A percentile compares a stretch with the other conserved stretches of the same genome.
Evolutionary conservation across 2,888 invertebrate genomes (phyloP).

Genomic region (Apodemia zela): DNA sequence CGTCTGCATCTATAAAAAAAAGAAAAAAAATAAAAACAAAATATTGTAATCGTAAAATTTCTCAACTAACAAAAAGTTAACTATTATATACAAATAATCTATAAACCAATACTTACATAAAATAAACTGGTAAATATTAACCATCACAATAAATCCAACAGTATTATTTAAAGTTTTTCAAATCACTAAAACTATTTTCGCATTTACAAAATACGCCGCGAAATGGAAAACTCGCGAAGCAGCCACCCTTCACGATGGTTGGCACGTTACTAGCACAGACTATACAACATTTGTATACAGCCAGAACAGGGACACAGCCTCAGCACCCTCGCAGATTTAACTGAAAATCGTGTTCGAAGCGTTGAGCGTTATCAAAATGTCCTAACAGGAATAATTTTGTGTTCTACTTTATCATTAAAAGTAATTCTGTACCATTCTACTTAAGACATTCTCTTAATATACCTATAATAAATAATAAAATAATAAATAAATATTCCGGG

Average conservation of each 20-base stretch:
- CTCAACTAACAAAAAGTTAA: no score
- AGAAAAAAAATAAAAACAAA: no score
- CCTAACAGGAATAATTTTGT: neutral
- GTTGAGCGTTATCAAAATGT: neutral
- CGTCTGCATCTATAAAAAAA: no score
- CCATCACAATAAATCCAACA: neutral
- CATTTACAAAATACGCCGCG: neutral
- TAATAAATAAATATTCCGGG: no score
- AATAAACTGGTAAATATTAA: neutral
- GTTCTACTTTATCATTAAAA: neutral
- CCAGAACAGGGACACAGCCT: neutral
- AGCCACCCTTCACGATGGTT: constrained; percentile 29
- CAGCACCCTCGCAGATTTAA: neutral
- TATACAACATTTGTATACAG: constrained; percentile 43
- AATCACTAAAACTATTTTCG: constrained; percentile 22
- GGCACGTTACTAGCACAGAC: constrained; percentile 33
- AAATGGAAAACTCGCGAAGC: neutral
- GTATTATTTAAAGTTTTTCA: constrained; percentile 6
- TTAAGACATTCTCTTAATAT: no score
- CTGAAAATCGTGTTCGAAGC: neutral
- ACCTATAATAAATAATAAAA: no score
- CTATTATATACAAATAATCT: no score
- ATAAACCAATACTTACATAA: neutral
- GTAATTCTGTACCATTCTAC: no score
- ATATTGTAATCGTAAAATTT: no score